Percentiles rank a stretch among this genome's conserved stretches.
Conservation (phyloP, 2,888 invertebrate species). For the Metallyticus violacea region DNA sequence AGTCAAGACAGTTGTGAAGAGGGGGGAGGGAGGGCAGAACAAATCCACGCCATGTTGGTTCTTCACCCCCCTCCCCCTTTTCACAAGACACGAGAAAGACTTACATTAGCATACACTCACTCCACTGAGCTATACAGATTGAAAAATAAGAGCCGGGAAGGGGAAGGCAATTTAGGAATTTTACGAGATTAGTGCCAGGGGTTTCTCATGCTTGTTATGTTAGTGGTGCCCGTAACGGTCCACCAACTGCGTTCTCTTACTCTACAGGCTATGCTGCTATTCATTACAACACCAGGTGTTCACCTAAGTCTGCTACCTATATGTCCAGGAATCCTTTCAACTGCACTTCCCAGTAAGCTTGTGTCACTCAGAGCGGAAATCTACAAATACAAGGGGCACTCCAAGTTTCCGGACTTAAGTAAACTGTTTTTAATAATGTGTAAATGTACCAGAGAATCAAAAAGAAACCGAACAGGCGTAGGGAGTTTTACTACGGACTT, state of each 20-base stretch:
- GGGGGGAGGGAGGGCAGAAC: not conserved
- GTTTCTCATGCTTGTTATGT: not conserved
- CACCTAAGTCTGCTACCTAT: too few species aligned
- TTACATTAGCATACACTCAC: not conserved
- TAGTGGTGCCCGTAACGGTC: not conserved
- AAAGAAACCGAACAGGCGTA: too few species aligned
- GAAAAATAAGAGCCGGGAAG: not conserved
- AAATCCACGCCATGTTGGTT: slow-evolving; percentile 9
- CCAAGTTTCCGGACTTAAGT: too few species aligned
- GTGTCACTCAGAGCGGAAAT: too few species aligned
- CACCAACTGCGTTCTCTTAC: not conserved
- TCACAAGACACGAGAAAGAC: not conserved
- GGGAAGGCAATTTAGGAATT: not conserved
- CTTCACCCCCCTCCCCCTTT: not conserved
- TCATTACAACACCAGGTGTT: too few species aligned
- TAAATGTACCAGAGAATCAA: too few species aligned
- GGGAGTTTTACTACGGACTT: too few species aligned
- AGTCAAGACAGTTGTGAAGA: not conserved
- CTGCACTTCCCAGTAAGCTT: too few species aligned
- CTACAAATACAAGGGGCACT: too few species aligned
- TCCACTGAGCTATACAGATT: slow-evolving; percentile 1
- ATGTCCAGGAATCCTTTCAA: too few species aligned
- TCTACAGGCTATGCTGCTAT: too few species aligned
- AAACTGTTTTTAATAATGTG: too few species aligned
- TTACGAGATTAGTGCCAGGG: slow-evolving; percentile 9